Evolutionary conservation across 2,888 invertebrate genomes (phyloP).

Genomic region (Pristionchus arcanus): DNA sequence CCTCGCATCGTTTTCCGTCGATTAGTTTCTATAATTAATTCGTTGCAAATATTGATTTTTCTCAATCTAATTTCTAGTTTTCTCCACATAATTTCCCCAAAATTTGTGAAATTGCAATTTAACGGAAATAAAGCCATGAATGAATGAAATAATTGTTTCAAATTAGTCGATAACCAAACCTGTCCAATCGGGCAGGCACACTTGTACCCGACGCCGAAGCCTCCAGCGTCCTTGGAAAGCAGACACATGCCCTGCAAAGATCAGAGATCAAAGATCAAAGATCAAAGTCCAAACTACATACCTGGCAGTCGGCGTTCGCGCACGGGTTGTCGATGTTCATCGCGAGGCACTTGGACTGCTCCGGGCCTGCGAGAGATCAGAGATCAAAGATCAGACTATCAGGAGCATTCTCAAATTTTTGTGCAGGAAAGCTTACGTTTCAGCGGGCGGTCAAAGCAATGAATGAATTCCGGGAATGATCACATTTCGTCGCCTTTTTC

Average conservation of each 20-base stretch:
- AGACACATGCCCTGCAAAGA: slow-evolving; percentile 89
- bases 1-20: slow-evolving; percentile 76
- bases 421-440: too few species aligned
- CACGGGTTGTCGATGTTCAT: slow-evolving; percentile 77
- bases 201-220: slow-evolving; percentile 82
- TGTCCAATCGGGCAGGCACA: slow-evolving; percentile 95
- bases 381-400: slow-evolving; percentile 8
- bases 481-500: not conserved
- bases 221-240: slow-evolving; percentile 86
- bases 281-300: slow-evolving; percentile 8
- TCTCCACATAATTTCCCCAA: not conserved
- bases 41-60: too few species aligned
- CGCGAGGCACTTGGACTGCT: slow-evolving; percentile 61
- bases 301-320: slow-evolving; percentile 73
- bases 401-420: not conserved
- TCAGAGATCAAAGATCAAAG: not conserved
- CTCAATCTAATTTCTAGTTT: too few species aligned
- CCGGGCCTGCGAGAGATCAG: slow-evolving; percentile 35
- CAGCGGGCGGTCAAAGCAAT: too few species aligned
- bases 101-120: too few species aligned
- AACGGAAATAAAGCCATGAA: too few species aligned
- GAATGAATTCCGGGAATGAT: too few species aligned
- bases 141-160: too few species aligned
- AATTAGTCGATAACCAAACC: not conserved
- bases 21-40: slow-evolving; percentile 69